Percentiles rank a stretch among this genome's conserved stretches.
Conservation (phyloP, 2,113 vertebrate species). For the Tachysurus vachellii region DNA sequence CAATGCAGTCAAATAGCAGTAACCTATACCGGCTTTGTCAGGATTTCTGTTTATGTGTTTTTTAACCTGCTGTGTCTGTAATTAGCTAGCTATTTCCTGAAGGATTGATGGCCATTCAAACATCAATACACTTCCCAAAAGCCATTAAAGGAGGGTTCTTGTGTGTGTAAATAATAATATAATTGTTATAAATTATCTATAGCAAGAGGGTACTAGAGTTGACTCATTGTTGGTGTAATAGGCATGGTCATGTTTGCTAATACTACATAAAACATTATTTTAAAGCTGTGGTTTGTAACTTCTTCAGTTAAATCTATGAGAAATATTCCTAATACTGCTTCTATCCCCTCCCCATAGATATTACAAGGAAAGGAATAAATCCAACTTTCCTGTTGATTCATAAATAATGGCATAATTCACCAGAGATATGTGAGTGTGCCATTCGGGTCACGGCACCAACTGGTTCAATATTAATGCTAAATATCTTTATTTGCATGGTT, state of each 20-base stretch:
- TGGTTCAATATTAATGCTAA: background rate
- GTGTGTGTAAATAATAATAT: too few relatives aligned
- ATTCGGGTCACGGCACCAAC: background rate
- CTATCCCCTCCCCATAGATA: background rate
- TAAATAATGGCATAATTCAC: too few relatives aligned
- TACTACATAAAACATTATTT: background rate
- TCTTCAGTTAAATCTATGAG: background rate
- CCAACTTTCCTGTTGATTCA: background rate
- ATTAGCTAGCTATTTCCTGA: slow-evolving; percentile 24
- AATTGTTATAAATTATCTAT: background rate
- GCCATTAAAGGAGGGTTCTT: background rate
- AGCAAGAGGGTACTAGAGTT: background rate
- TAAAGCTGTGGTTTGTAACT: background rate
- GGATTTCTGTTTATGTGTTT: slow-evolving; percentile 11
- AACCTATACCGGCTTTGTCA: slow-evolving; percentile 52
- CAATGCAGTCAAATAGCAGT: slow-evolving; percentile 45
- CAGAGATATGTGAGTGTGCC: background rate
- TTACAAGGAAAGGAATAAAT: background rate
- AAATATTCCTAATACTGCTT: background rate
- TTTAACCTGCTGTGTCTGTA: slow-evolving; percentile 28
- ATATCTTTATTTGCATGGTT: background rate
- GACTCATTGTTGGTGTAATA: background rate
- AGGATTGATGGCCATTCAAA: background rate
- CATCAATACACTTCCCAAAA: background rate
- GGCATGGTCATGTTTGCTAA: background rate